phyloP scores from a whole-genome alignment of 2,113 vertebrate species.

The rat (Rattus norvegicus) region DNA sequence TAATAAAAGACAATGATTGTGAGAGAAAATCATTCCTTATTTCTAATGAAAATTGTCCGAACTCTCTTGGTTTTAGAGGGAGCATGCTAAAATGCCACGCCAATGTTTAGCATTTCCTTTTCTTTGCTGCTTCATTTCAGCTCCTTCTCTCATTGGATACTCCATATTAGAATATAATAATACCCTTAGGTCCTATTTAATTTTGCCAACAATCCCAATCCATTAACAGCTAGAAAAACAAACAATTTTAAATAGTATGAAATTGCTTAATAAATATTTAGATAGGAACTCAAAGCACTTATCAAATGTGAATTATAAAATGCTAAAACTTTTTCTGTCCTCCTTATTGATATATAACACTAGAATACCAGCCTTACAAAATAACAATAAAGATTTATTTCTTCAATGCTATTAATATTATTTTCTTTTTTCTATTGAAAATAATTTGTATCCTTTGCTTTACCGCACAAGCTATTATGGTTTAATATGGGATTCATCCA shows the following conservation, averaged over 20 bases:
- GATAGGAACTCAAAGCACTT: neutral
- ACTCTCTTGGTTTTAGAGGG: neutral
- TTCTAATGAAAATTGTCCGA: neutral
- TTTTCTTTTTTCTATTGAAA: neutral
- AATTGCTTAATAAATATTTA: conserved; percentile 47
- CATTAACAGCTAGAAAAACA: conserved; percentile 58
- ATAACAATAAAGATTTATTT: neutral
- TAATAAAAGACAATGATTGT: neutral
- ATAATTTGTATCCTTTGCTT: neutral
- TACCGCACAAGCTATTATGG: neutral
- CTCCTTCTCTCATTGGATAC: neutral
- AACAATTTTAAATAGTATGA: conserved; percentile 50
- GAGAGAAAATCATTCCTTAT: neutral
- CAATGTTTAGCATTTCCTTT: neutral
- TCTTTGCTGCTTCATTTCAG: neutral
- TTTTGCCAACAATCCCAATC: neutral
- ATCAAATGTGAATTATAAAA: neutral
- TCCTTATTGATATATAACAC: neutral
- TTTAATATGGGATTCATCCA: neutral
- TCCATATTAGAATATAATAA: neutral
- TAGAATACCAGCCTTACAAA: neutral
- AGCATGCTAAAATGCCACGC: neutral
- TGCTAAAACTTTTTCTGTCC: neutral
- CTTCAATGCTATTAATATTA: neutral
- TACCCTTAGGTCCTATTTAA: conserved; percentile 34